These are phyloP conservation scores for Laupala kohalensis DNA, from an alignment of 1,140 invertebrate genomes.

Conservation along the genomic window DNA sequence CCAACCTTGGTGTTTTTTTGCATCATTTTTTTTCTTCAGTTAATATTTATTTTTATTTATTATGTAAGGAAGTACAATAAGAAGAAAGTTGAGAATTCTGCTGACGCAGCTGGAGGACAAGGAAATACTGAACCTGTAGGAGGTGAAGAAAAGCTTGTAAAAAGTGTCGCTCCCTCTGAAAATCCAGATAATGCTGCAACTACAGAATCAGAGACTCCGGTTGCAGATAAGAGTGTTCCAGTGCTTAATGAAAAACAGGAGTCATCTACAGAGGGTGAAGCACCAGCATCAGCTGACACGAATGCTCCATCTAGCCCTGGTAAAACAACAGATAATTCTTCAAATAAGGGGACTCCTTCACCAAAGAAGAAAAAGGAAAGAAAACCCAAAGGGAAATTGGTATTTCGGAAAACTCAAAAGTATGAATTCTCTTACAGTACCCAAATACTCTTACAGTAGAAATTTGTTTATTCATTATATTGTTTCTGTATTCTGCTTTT, in stretches of 20 bases:
- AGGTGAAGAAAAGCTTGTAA: conserved; percentile 18
- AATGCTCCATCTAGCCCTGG: conserved; percentile 7
- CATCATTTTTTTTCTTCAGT: neutral
- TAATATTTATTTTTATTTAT: neutral
- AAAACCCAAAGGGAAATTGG: conserved; percentile 23
- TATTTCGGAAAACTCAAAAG: conserved; percentile 21
- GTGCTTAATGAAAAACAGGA: neutral
- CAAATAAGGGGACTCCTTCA: conserved; percentile 2
- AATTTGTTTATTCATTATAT: neutral
- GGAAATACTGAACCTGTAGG: conserved; percentile 22
- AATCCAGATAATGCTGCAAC: conserved; percentile 30
- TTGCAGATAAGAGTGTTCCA: conserved; percentile 24
- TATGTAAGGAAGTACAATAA: no score
- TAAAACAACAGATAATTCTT: conserved; percentile 2
- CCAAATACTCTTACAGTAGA: neutral
- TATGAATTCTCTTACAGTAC: conserved; percentile 16
- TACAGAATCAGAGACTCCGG: conserved; percentile 25
- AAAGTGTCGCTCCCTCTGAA: conserved; percentile 23
- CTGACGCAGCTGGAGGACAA: conserved; percentile 23
- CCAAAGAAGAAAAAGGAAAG: conserved; percentile 25
- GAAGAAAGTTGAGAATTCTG: conserved; percentile 26
- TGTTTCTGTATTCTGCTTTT: neutral
- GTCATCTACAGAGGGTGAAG: conserved; percentile 7
- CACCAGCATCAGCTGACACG: conserved; percentile 5
- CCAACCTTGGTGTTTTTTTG: neutral